Evolutionary conservation across 64 coral and sea anemone species (phyloP), one percentile per base, ranked within the genome.

Genomic region (Montipora cactus): DNA sequence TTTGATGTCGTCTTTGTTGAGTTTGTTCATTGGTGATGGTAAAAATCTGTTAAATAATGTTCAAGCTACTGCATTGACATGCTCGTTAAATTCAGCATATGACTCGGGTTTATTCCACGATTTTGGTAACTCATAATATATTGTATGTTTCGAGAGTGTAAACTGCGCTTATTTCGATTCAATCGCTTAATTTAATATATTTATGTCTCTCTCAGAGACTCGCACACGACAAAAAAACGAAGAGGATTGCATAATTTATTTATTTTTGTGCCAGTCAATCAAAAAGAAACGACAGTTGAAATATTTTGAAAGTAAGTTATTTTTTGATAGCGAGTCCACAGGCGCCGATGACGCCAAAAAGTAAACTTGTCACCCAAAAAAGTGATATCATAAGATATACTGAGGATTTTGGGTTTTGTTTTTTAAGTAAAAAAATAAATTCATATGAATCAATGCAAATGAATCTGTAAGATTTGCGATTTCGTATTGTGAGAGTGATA

Each of bases 271-370:
- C 15, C 5, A 78, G 7, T 78, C 4, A 16, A 49, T 78, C 47
- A 48, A 13, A 16, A 49, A 76, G 44, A 8, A 76, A 76, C 9
- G 46, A 78, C 11, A 50, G 15, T 19, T 4, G 15, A 48, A 47
- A 19, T 49, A 49, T 78, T 78, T 78, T 78, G 16, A 78, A 78
- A 78, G 49, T 78, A 78, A 78, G 46, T 78, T 78, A 78, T 78
- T 78, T 49, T 37, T 78, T 14, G 47, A 12, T 13, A 37, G 12
- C 19, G 44, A 12, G 75, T 74, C 23, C 5, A 74, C 19, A 74
- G 4, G 18, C 71, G 7, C n/a, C 21, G 23, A 1, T 9, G 4
- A 25, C n/a, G 1, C 12, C 75, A 7, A 57, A 57, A n/a, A 2
- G 11, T 76, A 10, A 23, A 76, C 74, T 76, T 44, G 11, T 13